Percentiles rank a stretch among this genome's conserved stretches.
These are phyloP conservation scores for Idaea dimidiata DNA, from an alignment of 2,888 invertebrate species.

Conservation along the genomic window DNA sequence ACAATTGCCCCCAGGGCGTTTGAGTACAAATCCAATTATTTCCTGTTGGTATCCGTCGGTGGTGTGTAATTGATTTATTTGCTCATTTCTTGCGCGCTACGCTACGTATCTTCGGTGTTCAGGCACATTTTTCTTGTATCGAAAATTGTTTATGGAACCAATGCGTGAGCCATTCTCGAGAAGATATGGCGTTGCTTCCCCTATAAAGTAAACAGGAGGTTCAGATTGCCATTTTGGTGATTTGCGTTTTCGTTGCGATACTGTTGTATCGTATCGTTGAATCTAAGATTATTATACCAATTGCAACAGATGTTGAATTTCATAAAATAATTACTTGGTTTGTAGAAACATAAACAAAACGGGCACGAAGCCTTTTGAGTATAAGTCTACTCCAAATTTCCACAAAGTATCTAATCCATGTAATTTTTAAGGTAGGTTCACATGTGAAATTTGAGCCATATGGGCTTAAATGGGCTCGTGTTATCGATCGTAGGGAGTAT, in stretches of 20 bases:
- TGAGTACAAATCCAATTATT: conserved; percentile 72
- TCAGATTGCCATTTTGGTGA: background rate
- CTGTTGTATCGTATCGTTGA: background rate
- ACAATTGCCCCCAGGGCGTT: conserved; percentile 60
- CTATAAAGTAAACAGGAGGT: background rate
- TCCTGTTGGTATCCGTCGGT: conserved; percentile 56
- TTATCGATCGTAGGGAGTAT: conserved; percentile 51
- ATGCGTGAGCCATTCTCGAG: conserved; percentile 2
- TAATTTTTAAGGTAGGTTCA: background rate
- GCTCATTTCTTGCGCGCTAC: conserved; percentile 59
- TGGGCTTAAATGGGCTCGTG: conserved; percentile 36
- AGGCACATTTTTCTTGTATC: conserved; percentile 38
- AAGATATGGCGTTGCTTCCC: background rate
- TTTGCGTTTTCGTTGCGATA: background rate
- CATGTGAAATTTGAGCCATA: conserved; percentile 26
- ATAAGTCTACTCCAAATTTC: background rate
- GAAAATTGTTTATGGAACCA: conserved; percentile 14
- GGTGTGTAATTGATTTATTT: conserved; percentile 75
- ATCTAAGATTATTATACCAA: background rate
- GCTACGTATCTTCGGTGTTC: conserved; percentile 45
- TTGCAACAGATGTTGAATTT: no score
- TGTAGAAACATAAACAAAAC: no score
- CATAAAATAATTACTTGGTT: no score
- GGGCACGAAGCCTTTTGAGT: background rate
- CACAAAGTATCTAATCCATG: background rate